Conservation (phyloP, 1,140 invertebrate species). For the Andricus grossulariae region DNA sequence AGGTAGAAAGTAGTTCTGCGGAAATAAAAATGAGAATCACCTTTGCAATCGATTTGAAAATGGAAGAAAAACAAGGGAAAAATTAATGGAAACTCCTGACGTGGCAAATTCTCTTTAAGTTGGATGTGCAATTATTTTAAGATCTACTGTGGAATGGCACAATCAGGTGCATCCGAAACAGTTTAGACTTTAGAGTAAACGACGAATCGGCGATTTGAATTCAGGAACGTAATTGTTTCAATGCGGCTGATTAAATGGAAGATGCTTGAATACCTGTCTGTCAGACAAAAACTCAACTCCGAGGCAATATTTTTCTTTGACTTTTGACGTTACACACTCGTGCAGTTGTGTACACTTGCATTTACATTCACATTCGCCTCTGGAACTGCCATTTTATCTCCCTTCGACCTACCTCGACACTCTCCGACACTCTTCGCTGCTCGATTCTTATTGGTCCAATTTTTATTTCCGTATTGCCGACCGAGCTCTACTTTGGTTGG, state of each 20-base stretch:
- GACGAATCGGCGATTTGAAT: background rate
- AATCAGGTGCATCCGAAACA: background rate
- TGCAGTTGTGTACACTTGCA: too few species aligned
- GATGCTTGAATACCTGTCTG: background rate
- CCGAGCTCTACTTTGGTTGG: background rate
- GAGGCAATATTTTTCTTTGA: background rate
- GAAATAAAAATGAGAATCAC: background rate
- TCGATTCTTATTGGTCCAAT: background rate
- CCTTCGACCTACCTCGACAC: background rate
- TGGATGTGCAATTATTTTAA: background rate
- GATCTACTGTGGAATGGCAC: background rate
- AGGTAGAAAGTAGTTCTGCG: too few species aligned
- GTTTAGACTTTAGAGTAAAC: background rate
- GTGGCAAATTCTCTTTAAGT: background rate
- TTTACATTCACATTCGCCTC: background rate
- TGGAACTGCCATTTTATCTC: background rate
- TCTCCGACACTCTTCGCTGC: background rate
- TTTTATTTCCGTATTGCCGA: background rate
- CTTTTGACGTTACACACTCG: background rate
- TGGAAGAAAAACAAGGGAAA: conserved; percentile 9
- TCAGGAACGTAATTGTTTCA: background rate
- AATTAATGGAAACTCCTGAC: background rate
- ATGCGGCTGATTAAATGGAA: background rate
- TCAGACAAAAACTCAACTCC: background rate
- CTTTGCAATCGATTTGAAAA: background rate